Conservation (phyloP, 2,113 vertebrate species). For the Helogale parvula region DNA sequence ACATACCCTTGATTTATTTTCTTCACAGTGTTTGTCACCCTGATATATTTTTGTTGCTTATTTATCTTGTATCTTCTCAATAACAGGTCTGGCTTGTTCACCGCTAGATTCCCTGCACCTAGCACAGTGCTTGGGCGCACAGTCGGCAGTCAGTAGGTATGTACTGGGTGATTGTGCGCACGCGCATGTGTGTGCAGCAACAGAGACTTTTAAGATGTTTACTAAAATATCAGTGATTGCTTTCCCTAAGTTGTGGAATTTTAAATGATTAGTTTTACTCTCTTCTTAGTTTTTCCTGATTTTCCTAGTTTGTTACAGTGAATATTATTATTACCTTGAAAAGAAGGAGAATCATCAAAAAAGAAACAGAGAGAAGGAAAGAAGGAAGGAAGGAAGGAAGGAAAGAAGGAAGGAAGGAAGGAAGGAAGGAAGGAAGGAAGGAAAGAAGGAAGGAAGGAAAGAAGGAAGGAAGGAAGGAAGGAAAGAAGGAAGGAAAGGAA, state of each 20-base stretch:
- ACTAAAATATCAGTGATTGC: not conserved
- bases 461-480: not conserved
- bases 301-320: constrained; percentile 1
- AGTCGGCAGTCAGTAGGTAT: not conserved
- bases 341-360: not conserved
- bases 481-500: not conserved
- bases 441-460: not conserved
- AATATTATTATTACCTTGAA: not conserved
- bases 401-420: not conserved
- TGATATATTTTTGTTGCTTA: not conserved
- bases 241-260: not conserved
- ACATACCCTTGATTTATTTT: not conserved
- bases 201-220: not conserved
- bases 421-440: too few relatives aligned
- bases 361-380: not conserved
- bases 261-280: not conserved
- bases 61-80: not conserved
- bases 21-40: not conserved
- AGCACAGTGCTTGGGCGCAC: not conserved
- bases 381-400: not conserved
- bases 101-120: not conserved
- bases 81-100: not conserved
- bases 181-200: not conserved
- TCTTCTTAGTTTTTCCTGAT: not conserved
- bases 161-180: not conserved